phyloP scores from a whole-genome alignment of 1,140 invertebrate species.

The Lucilia cuprina region DNA sequence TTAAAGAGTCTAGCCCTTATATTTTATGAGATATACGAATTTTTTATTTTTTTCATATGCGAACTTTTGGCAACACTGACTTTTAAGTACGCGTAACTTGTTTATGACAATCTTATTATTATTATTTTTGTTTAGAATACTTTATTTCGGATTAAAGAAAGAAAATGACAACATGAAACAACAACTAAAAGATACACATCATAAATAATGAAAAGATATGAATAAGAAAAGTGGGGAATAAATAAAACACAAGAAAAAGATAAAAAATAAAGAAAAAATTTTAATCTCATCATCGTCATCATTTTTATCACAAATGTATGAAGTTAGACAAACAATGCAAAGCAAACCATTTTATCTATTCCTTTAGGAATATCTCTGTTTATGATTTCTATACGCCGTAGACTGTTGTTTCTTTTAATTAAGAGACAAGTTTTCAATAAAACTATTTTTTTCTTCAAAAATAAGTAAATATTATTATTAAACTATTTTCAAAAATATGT shows the following conservation, averaged over 20 bases:
- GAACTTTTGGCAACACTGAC: no score
- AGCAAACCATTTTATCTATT: neutral
- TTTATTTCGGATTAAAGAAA: neutral
- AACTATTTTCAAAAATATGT: no score
- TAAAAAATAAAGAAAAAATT: neutral
- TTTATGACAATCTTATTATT: conserved; percentile 10
- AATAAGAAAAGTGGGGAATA: neutral
- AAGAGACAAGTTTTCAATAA: no score
- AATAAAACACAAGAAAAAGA: neutral
- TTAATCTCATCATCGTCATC: neutral
- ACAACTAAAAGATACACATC: neutral
- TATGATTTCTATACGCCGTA: neutral
- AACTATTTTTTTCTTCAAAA: no score
- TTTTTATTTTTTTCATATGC: no score
- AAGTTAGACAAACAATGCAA: neutral
- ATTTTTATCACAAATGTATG: neutral
- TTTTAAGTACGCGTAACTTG: neutral
- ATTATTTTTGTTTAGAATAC: neutral
- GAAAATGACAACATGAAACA: neutral
- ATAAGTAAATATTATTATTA: no score
- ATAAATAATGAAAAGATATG: neutral
- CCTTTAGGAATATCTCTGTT: neutral
- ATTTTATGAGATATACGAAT: no score
- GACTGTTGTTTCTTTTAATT: no score
- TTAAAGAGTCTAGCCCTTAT: no score